Evolutionary conservation across 2,797 vertebrate genomes (phyloP).

Genomic region (Onychomys leucogaster): DNA sequence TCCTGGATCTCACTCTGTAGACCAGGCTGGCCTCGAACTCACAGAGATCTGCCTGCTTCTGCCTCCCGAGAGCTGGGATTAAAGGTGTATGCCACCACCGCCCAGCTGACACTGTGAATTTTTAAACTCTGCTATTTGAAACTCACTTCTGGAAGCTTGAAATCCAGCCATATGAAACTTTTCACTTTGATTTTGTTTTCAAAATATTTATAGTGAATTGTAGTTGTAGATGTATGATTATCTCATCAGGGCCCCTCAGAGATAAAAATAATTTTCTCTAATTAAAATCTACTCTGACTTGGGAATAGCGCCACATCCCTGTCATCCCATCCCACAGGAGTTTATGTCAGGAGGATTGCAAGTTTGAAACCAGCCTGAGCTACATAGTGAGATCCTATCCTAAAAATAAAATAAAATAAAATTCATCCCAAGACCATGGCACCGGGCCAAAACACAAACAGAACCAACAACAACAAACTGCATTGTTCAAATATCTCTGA

Average conservation of each 20-base stretch:
- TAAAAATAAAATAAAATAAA: neutral
- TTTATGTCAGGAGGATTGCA: neutral
- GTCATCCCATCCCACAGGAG: neutral
- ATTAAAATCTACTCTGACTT: neutral
- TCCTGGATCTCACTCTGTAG: too few relatives aligned
- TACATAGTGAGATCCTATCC: neutral
- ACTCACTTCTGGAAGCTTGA: conserved; percentile 44
- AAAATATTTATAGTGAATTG: neutral
- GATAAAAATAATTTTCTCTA: conserved; percentile 46
- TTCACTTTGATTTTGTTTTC: conserved; percentile 12
- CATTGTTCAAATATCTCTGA: conserved; percentile 6
- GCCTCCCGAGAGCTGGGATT: too few relatives aligned
- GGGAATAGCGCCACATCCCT: neutral
- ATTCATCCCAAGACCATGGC: neutral
- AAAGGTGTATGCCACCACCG: too few relatives aligned
- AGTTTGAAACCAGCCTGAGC: neutral
- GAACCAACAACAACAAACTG: neutral
- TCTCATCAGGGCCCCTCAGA: neutral
- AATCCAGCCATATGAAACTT: neutral
- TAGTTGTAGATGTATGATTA: neutral
- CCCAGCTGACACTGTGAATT: too few relatives aligned
- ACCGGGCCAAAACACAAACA: neutral
- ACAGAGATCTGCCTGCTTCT: too few relatives aligned
- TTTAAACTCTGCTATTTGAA: conserved; percentile 21
- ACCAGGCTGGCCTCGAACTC: too few relatives aligned